Conservation (phyloP, 2,888 invertebrate genomes). For the Eilema griseolum region DNA sequence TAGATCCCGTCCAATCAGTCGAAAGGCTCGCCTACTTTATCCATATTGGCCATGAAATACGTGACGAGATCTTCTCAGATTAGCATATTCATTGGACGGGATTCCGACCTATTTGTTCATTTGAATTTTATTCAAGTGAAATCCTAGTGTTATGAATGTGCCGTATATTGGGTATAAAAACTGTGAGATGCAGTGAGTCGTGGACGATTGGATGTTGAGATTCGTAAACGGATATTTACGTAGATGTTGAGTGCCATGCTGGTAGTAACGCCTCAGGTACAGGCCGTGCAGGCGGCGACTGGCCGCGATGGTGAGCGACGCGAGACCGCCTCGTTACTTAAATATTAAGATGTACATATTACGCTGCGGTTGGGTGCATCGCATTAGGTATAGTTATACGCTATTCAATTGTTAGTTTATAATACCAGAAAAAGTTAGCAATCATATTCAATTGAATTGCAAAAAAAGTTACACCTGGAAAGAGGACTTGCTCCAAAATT, state of each 20-base stretch:
- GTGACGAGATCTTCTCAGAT: slow-evolving; percentile 48
- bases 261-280: slow-evolving; percentile 17
- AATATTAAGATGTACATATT: slow-evolving; percentile 35
- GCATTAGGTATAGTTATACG: slow-evolving; percentile 11
- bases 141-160: slow-evolving; percentile 45
- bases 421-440: background rate
- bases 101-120: slow-evolving; percentile 50
- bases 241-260: slow-evolving; percentile 22
- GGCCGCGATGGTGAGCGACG: slow-evolving; percentile 77
- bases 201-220: slow-evolving; percentile 61
- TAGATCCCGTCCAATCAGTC: slow-evolving; percentile 20
- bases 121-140: slow-evolving; percentile 60
- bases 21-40: slow-evolving; percentile 18
- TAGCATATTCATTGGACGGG: slow-evolving; percentile 58
- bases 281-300: slow-evolving; percentile 42
- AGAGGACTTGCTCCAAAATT: too few relatives aligned
- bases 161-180: slow-evolving; percentile 60
- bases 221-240: slow-evolving; percentile 36
- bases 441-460: background rate
- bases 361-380: slow-evolving; percentile 28
- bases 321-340: slow-evolving; percentile 62
- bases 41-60: slow-evolving; percentile 31
- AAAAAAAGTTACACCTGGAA: background rate
- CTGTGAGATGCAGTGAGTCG: slow-evolving; percentile 66
- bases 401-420: slow-evolving; percentile 1